A percentile compares a stretch with the other conserved stretches of the same genome.
These are phyloP conservation scores for Stenichneumon culpator DNA, from an alignment of 2,888 invertebrate genomes.

Conservation along the genomic window DNA sequence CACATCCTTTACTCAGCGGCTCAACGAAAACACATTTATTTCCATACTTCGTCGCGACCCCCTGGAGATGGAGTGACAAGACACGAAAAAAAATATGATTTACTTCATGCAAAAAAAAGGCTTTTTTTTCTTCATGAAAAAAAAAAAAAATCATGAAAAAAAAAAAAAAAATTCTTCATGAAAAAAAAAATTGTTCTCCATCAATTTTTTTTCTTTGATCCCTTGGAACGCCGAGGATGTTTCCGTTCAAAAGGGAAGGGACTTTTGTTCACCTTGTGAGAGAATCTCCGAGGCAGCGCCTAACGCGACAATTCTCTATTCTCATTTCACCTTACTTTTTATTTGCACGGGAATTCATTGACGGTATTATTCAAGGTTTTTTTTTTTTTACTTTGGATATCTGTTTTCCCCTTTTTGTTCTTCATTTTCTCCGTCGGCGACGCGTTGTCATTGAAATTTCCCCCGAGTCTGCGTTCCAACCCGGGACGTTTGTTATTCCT, in stretches of 20 bases:
- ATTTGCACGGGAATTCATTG: not conserved
- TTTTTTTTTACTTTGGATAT: not conserved
- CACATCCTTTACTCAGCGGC: conserved; percentile 49
- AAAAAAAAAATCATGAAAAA: too few species aligned
- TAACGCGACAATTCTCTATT: not conserved
- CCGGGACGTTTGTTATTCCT: conserved; percentile 17
- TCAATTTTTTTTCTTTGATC: too few species aligned
- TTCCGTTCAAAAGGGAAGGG: too few species aligned
- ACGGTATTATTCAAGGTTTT: not conserved
- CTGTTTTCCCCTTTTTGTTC: not conserved
- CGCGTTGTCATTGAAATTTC: not conserved
- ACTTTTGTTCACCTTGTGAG: too few species aligned
- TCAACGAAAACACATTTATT: conserved; percentile 65
- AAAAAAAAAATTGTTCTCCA: too few species aligned
- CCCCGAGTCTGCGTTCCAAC: conserved; percentile 16
- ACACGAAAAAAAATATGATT: conserved; percentile 58
- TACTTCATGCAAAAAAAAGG: conserved; percentile 9
- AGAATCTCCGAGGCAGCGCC: too few species aligned
- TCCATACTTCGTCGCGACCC: conserved; percentile 59
- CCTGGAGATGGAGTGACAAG: conserved; percentile 42
- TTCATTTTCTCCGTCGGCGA: not conserved
- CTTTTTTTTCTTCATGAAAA: not conserved
- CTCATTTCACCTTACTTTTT: not conserved
- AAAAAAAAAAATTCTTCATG: too few species aligned
- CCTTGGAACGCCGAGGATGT: too few species aligned